phyloP scores from a whole-genome alignment of 2,113 vertebrate genomes.

The Geococcyx californianus region DNA sequence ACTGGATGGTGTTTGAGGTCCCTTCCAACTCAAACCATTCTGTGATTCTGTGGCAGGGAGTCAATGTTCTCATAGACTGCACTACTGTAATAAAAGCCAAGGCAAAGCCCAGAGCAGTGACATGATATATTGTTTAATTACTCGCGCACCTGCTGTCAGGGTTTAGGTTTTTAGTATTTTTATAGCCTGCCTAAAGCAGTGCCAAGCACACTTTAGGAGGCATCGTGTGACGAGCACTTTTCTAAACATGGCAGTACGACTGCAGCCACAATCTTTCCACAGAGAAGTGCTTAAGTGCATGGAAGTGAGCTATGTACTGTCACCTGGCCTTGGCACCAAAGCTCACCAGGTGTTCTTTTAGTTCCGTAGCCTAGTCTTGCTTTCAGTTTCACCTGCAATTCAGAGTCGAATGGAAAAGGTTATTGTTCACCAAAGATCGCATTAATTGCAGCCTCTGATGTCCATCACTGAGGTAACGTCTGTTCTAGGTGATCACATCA shows the following conservation, averaged over 20 bases:
- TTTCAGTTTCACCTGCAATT: neutral
- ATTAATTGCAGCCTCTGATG: neutral
- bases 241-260: neutral
- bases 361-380: neutral
- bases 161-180: neutral
- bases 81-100: neutral
- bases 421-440: neutral
- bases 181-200: neutral
- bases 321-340: neutral
- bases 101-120: neutral
- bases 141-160: neutral
- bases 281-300: neutral
- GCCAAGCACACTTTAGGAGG: neutral
- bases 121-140: conserved; percentile 10
- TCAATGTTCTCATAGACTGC: neutral
- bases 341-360: neutral
- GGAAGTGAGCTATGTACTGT: neutral
- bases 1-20: too few species aligned
- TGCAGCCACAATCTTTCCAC: neutral
- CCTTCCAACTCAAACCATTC: too few species aligned
- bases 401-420: neutral
- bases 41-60: neutral
- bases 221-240: neutral
- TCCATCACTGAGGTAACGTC: neutral
- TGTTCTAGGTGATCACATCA: neutral